These are phyloP conservation scores for Coregonus ussuriensis DNA, from an alignment of 2,797 vertebrate genomes.

Conservation along the genomic window DNA sequence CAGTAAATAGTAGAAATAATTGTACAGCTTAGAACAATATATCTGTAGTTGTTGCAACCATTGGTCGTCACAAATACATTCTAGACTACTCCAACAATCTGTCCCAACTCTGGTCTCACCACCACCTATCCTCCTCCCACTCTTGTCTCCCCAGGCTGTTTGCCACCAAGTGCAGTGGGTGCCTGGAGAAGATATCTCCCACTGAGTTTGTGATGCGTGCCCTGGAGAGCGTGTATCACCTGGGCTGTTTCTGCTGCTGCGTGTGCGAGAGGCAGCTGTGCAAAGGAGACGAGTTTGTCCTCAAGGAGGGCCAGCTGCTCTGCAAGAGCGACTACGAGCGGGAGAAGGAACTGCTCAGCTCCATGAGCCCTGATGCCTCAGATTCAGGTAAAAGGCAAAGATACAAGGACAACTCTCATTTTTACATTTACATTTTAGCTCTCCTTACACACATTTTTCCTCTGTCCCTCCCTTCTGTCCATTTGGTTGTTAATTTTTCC, in stretches of 20 bases:
- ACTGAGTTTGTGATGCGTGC: slow-evolving; percentile 99
- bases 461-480: background rate
- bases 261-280: slow-evolving; percentile 95
- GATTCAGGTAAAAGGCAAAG: slow-evolving; percentile 85
- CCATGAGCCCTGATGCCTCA: slow-evolving; percentile 96
- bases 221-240: slow-evolving; percentile 95
- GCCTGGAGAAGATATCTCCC: slow-evolving; percentile 97
- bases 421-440: no score
- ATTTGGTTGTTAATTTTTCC: no score
- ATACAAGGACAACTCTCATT: background rate
- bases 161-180: slow-evolving; percentile 96
- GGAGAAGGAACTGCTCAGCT: slow-evolving; percentile 97
- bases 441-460: background rate
- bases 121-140: background rate
- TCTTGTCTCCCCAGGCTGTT: slow-evolving; percentile 83
- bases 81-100: background rate
- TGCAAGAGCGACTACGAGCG: slow-evolving; percentile 98
- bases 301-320: slow-evolving; percentile 97
- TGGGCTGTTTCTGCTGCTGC: slow-evolving; percentile 98
- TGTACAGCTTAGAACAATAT: background rate
- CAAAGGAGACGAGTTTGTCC: slow-evolving; percentile 97
- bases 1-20: background rate
- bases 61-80: background rate
- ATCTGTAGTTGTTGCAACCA: background rate
- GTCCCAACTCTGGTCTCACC: background rate